Evolutionary conservation across 2,113 vertebrate species (phyloP), one percentile per base, ranked within the genome.

Genomic region (Pluvialis apricaria): DNA sequence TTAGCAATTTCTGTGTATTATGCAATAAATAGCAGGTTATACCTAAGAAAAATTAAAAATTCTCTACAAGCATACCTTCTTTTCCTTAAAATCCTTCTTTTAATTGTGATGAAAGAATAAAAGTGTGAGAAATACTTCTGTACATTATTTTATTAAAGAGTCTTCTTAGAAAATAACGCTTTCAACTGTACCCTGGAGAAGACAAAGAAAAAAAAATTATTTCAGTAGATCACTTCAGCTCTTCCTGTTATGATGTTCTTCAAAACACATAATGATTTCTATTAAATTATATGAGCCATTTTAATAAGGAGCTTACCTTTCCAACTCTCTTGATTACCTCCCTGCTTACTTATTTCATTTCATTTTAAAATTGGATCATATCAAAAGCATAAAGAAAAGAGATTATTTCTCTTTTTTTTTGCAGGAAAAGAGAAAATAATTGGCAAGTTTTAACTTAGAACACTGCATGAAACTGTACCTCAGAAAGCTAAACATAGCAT

Each of bases 91-190:
- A 77, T 36, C 73, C 71, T 54, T 86, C 45, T 45, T 45, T 64
- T n/a, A 83, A 32, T 51, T 82, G 44, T 61, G 92, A 29, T 31
- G 8, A 62, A 92, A 73, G 36, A 86, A 94, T 86, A 52, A n/a
- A 88, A 77, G 36, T 49, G 11, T 47, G 19, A 78, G 24, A 62
- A 78, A 62, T 45, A 31, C 29, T 47, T 28, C 80, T 91, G 45
- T 94, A 55, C 47, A 70, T 92, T 44, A 69, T 94, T 96, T 80
- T 87, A 93, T 87, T 90, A 91, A 57, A 32, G 31, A 57, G 88
- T 61, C 75, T 80, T 77, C 45, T 45, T 45, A 93, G 80, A 45
- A 94, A 91, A 84, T 49, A 86, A 52, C 60, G 22, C 34, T 87
- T 81, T 78, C 90, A 82, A 82, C 89, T 64, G 20, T 57, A 60